Base-by-base conservation (phyloP, 2,888 invertebrate species). In the Cetonia aurata region DNA sequence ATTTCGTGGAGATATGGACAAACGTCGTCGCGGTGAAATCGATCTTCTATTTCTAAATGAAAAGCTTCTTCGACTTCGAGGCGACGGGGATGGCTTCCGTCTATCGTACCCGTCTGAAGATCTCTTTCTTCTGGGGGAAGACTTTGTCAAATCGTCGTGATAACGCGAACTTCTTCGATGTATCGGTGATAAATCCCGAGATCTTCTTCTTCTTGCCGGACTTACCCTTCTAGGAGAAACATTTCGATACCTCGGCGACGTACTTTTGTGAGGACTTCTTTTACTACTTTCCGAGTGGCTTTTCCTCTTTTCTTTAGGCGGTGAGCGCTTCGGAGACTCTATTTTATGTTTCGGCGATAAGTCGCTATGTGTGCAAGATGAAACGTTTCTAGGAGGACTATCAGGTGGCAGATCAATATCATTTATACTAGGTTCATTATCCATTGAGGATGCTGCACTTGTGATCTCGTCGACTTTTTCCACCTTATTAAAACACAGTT, bases 231-330 rank as follows among this genome's bases (percentile, higher is more conserved):
- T 65, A 10, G 71, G 71, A 1, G 71, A 71, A 15, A 57, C 8
- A 41, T 71, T 50, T 17, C 71, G 42, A 42, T 65, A 62, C n/a
- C 71, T 67, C 8, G 67, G 71, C 6, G 71, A 71, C n/a, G 31
- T 6, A 70, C 73, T 31, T 48, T 10, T 65, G 3, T 37, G 62
- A 17, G 25, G 37, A 55, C 71, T 66, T 41, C 74, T 59, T 55
- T 66, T 75, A 0, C 79, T 17, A 41, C 12, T 13, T 15, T 65
- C 50, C 3, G 50, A 50, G 13, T 50, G 77, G 8, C 67, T 56
- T 37, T 75, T 75, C 15, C 77, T 53, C 48, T 72, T 74, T 15
- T 53, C 55, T 72, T 76, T 72, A 6, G 71, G 66, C 10, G 41
- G 2, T 10, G 37, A 62, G 31, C 55, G 41, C 10, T 31, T 52